Percentiles rank a stretch among this genome's conserved stretches.
These are phyloP conservation scores for Oryzias woworae DNA, from an alignment of 2,113 vertebrate species.

Conservation along the genomic window DNA sequence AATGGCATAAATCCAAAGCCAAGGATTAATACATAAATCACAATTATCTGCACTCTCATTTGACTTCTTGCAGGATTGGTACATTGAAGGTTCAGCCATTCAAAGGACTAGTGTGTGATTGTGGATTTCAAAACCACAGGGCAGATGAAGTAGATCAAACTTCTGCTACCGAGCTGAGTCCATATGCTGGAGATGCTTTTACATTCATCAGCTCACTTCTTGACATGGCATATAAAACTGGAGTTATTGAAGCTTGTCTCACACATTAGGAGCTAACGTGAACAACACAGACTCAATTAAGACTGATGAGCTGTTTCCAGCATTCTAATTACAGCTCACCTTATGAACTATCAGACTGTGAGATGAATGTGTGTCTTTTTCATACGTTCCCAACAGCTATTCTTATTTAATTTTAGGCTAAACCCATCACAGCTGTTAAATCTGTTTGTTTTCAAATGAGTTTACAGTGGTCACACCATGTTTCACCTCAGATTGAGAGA, in stretches of 20 bases:
- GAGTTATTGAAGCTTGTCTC: conserved; percentile 5
- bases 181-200: conserved; percentile 43
- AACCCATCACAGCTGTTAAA: neutral
- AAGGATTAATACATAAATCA: too few species aligned
- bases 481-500: too few species aligned
- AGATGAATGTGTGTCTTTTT: neutral
- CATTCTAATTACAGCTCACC: conserved; percentile 6
- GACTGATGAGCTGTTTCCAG: neutral
- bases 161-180: conserved; percentile 33
- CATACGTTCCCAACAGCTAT: neutral
- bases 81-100: neutral
- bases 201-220: conserved; percentile 43
- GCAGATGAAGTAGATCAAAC: conserved; percentile 54
- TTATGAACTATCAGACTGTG: conserved; percentile 4
- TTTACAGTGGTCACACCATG: too few species aligned
- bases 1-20: too few species aligned
- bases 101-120: conserved; percentile 13
- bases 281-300: conserved; percentile 6
- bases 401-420: neutral
- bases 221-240: conserved; percentile 23
- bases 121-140: conserved; percentile 34
- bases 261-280: neutral
- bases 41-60: neutral
- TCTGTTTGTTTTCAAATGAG: conserved; percentile 9
- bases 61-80: neutral